Evolutionary conservation across 2,888 invertebrate species (phyloP), one percentile per base, ranked within the genome.

Genomic region (Pterostichus madidus): DNA sequence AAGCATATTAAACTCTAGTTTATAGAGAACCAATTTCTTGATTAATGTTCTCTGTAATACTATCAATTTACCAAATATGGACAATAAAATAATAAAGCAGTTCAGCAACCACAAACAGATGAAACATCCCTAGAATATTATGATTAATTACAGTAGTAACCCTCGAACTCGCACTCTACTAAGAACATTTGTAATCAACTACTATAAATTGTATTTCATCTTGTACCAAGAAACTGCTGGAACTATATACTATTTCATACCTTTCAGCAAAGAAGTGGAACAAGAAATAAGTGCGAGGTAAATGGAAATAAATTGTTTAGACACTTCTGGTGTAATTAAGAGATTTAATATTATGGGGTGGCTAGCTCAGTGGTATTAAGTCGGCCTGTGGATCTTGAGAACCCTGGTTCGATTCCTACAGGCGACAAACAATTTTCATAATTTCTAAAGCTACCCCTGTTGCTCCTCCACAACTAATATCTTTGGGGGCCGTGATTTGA

Each of bases 11-110:
- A 64, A 64, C 64, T 64, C 11, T 35, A 35, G 32, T 64, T 35
- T 35, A 13, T 64, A 64, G 32, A 3, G 5, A 35, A 64, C 35
- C 64, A 64, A 64, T 64, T 64, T 24, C 64, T 35, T 64, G 64
- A 64, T 64, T 64, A 64, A 64, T 39, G 64, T 31, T 35, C 64
- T 64, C 35, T 35, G 44, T 44, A 71, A 71, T 7, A 11, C 68
- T 44, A 71, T 71, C 68, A 71, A 71, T 71, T 71, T 71, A 24
- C 68, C 15, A 71, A 44, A 71, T 71, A 71, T 71, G 44, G 17
- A 44, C 68, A 71, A 44, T 44, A 71, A 64, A 64, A 64, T 71
- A 71, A 71, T 71, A 44, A 71, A 71, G 68, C 68, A 71, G 68
- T 71, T 71, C 39, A 17, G 17, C 68, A 8, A 71, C 68, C 44